Evolutionary conservation across 2,888 invertebrate species (phyloP), one percentile per base, ranked within the genome.

Genomic region (Tortrix viridana): DNA sequence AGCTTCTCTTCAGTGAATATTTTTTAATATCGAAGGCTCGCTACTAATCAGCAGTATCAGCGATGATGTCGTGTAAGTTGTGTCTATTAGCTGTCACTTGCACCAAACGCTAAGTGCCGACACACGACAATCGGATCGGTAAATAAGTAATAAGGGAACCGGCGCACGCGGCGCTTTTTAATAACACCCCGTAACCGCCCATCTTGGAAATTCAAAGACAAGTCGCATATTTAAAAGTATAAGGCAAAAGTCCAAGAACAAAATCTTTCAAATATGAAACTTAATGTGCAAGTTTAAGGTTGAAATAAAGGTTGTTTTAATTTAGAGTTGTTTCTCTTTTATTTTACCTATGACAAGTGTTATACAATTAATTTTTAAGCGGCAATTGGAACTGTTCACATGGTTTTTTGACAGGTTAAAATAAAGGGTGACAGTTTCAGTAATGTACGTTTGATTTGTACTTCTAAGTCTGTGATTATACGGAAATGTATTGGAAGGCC

Each of bases 111-210:
- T 65, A 72, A 69, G 69, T 73, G 70, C 71, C 79, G 79, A 84
- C 85, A 82, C 80, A 85, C 86, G 86, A 84, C 88, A 86, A 88
- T 88, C 86, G 88, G 85, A 88, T 87, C 76, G 74, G 80, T 90
- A 86, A 91, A 91, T 91, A 89, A 87, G 86, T 88, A 84, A 91
- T 85, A 85, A 89, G 90, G 84, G 90, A 90, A 89, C 74, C 65
- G 65, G 65, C 64, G 74, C 87, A 86, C 74, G 76, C 79, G 86
- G 77, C 68, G 72, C 81, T 83, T 75, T 80, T 86, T 85, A 84
- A 85, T 86, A 82, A 85, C 79, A 73, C 71, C 20, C 43, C 43
- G 18, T 18, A 48, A 61, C 56, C 56, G 61, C 56, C 61, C 56
- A 62, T 62, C 50, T 56, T 18, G 22, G 41, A 23, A 23, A 49